Evolutionary conservation across 2,888 invertebrate genomes (phyloP).

Genomic region (Linnaemya tessellans): DNA sequence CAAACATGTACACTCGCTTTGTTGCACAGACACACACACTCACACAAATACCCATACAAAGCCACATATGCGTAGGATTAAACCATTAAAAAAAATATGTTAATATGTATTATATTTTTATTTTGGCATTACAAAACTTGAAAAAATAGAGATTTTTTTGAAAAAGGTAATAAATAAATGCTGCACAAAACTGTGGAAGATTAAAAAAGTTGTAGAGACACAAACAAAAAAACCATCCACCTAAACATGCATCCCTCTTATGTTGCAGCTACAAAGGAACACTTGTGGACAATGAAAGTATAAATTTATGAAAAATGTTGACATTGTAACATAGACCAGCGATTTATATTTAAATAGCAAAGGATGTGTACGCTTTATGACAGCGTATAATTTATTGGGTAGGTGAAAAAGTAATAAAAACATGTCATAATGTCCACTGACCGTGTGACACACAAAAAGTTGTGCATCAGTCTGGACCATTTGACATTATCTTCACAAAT

Average conservation of each 20-base stretch:
- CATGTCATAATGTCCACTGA: too few relatives aligned
- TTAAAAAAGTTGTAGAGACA: conserved; percentile 18
- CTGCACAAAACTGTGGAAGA: conserved; percentile 33
- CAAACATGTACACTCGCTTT: conserved; percentile 24
- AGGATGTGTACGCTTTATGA: conserved; percentile 37
- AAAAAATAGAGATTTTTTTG: conserved; percentile 46
- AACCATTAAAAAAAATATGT: conserved; percentile 78
- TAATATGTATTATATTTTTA: conserved; percentile 64
- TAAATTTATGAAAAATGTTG: conserved; percentile 60
- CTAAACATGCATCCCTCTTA: conserved; percentile 50
- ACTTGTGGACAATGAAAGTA: conserved; percentile 25
- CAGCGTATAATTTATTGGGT: conserved; percentile 25
- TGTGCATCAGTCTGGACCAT: too few relatives aligned
- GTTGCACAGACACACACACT: background rate
- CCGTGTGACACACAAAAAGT: too few relatives aligned
- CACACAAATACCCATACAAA: conserved; percentile 48
- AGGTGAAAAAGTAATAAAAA: background rate
- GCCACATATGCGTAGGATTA: conserved; percentile 81
- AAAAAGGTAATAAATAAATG: conserved; percentile 27
- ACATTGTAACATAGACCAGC: conserved; percentile 57
- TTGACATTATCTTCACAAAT: too few relatives aligned
- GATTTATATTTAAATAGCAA: conserved; percentile 36
- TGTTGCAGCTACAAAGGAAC: background rate
- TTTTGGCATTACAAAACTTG: conserved; percentile 64
- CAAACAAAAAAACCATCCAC: conserved; percentile 10